phyloP scores from a whole-genome alignment of 2,888 invertebrate genomes.

The Lasioglossum calceatum region DNA sequence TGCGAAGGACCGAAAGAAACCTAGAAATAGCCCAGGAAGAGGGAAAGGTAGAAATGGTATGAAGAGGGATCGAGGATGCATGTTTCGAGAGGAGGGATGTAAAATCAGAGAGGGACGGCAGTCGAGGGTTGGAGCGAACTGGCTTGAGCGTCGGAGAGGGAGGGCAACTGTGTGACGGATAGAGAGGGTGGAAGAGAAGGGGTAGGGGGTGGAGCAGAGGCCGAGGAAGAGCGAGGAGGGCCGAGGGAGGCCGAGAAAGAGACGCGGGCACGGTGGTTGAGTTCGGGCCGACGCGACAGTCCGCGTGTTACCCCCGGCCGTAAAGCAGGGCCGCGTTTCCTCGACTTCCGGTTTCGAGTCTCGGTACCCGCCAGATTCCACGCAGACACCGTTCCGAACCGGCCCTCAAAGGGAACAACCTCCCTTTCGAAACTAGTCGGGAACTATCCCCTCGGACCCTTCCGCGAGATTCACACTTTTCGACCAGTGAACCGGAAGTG shows the following conservation, averaged over 20 bases:
- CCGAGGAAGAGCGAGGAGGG: conserved; percentile 12
- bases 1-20: background rate
- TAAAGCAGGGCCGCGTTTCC: conserved; percentile 66
- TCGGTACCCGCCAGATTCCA: conserved; percentile 44
- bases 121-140: background rate
- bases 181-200: conserved; percentile 22
- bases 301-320: conserved; percentile 79
- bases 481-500: conserved; percentile 52
- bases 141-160: background rate
- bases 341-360: conserved; percentile 60
- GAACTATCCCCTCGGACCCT: background rate
- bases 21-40: conserved; percentile 5
- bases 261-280: conserved; percentile 72
- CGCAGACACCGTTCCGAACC: conserved; percentile 30
- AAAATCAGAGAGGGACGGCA: background rate
- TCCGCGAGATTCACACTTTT: background rate
- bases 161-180: background rate
- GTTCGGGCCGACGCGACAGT: conserved; percentile 75
- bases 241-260: conserved; percentile 55
- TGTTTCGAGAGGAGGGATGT: background rate
- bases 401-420: background rate
- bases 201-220: conserved; percentile 21
- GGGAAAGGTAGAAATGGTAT: background rate
- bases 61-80: background rate
- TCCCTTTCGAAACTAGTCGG: background rate